These are phyloP conservation scores for Drosophila pruinosa DNA, from an alignment of 1,140 invertebrate genomes.

Conservation along the genomic window DNA sequence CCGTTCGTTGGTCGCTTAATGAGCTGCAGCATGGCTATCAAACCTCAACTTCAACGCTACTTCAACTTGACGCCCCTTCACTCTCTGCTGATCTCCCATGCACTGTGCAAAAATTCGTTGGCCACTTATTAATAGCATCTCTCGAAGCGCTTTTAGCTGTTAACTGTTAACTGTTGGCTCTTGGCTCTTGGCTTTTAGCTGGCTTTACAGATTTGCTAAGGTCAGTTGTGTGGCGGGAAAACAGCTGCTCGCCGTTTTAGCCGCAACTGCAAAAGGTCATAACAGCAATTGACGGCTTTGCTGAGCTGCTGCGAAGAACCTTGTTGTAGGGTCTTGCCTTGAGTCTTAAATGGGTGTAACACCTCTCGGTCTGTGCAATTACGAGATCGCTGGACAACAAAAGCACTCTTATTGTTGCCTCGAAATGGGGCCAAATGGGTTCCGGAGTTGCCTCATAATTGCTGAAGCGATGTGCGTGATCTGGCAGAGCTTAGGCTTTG, in stretches of 20 bases:
- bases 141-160: constrained; percentile 15
- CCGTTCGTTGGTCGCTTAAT: constrained; percentile 70
- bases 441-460: constrained; percentile 31
- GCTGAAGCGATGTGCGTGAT: constrained; percentile 24
- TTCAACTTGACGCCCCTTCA: neutral
- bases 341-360: constrained; percentile 54
- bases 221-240: constrained; percentile 63
- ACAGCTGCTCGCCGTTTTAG: constrained; percentile 39
- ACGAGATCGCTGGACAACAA: constrained; percentile 4
- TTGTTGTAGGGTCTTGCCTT: constrained; percentile 64
- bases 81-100: constrained; percentile 7
- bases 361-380: constrained; percentile 20
- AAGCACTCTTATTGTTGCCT: constrained; percentile 3
- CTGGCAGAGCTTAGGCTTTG: neutral
- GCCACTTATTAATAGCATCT: constrained; percentile 60
- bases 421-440: constrained; percentile 24
- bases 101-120: constrained; percentile 59
- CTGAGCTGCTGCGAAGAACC: constrained; percentile 54
- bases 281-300: constrained; percentile 55
- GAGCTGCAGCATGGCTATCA: constrained; percentile 62
- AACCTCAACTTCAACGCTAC: no score
- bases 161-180: neutral
- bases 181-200: no score
- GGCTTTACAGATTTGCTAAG: constrained; percentile 50
- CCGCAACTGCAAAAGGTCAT: constrained; percentile 58